Conservation (phyloP, 1,140 invertebrate species). For the Pseudomyrmex flavicornis region DNA sequence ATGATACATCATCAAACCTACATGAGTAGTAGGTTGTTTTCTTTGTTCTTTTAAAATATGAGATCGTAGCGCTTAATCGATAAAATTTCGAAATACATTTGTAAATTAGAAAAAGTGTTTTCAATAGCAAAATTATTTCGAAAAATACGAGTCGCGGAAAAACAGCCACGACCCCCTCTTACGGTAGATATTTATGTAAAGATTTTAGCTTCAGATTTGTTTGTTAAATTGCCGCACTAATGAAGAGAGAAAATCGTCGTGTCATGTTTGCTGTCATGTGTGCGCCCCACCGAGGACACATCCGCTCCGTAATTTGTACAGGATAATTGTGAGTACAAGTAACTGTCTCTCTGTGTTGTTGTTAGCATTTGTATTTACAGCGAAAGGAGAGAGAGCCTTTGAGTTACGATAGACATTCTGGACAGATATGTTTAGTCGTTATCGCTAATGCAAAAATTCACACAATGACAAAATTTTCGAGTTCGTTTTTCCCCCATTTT, state of each 20-base stretch:
- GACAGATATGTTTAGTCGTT: conserved; percentile 61
- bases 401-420: conserved; percentile 14
- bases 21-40: background rate
- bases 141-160: conserved; percentile 44
- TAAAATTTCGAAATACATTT: conserved; percentile 31
- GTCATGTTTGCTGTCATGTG: conserved; percentile 16
- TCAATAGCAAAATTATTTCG: conserved; percentile 51
- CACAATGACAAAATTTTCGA: conserved; percentile 22
- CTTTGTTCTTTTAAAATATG: no score
- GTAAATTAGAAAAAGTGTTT: conserved; percentile 56
- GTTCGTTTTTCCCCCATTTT: background rate
- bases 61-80: conserved; percentile 27
- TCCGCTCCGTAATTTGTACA: conserved; percentile 30
- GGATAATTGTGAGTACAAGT: background rate
- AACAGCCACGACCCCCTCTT: conserved; percentile 26
- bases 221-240: conserved; percentile 26
- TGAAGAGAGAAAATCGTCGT: conserved; percentile 21
- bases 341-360: background rate
- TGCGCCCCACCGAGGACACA: background rate
- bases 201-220: conserved; percentile 43
- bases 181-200: conserved; percentile 43
- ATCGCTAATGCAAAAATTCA: conserved; percentile 33
- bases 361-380: conserved; percentile 43
- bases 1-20: conserved; percentile 36
- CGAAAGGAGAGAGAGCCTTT: conserved; percentile 36